A percentile compares a stretch with the other conserved stretches of the same genome.
Evolutionary conservation across 2,113 vertebrate species (phyloP).

Genomic region (Amia ocellicauda): DNA sequence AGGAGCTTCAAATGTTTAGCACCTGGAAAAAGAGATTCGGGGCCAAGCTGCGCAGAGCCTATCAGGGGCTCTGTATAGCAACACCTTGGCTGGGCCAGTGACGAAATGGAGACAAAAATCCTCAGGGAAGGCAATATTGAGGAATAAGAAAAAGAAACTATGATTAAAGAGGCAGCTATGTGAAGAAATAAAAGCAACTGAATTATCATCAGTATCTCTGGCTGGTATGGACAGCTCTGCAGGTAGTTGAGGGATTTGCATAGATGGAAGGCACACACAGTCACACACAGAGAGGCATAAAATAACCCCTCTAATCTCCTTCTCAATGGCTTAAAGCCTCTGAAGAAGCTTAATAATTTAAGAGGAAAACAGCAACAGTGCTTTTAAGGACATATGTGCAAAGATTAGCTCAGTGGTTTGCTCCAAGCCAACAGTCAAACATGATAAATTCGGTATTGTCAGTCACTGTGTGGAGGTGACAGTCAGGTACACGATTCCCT

Average conservation of each 20-base stretch:
- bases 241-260: background rate
- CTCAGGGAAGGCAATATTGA: background rate
- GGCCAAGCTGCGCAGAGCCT: no score
- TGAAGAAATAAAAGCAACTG: background rate
- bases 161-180: no score
- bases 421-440: no score
- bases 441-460: no score
- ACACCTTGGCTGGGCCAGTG: no score
- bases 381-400: slow-evolving; percentile 41
- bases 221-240: background rate
- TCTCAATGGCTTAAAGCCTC: slow-evolving; percentile 40
- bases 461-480: no score
- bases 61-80: no score
- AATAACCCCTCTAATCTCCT: slow-evolving; percentile 44
- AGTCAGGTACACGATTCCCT: no score
- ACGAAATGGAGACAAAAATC: background rate
- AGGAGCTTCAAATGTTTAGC: no score
- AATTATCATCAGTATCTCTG: background rate
- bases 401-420: slow-evolving; percentile 33
- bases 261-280: slow-evolving; percentile 16
- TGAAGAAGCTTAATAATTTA: slow-evolving; percentile 42
- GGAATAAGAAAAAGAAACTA: no score
- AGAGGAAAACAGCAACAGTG: slow-evolving; percentile 40
- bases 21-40: no score
- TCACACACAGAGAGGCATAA: slow-evolving; percentile 33